phyloP scores from a whole-genome alignment of 2,113 vertebrate genomes.

The Benitochromis conjunctus region DNA sequence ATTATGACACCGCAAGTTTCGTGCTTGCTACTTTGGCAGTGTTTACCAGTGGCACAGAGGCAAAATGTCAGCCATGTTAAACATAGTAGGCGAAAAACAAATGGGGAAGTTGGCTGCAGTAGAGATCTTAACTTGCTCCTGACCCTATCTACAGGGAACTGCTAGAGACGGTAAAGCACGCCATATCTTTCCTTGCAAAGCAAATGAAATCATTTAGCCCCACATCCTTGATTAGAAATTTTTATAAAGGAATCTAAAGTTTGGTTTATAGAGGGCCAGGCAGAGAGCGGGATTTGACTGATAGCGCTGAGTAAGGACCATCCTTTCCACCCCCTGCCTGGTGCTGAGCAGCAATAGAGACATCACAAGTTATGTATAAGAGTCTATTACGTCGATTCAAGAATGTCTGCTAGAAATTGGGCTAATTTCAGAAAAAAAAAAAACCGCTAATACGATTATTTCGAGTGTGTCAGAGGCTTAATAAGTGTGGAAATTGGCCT shows the following conservation, averaged over 20 bases:
- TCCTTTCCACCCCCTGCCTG: slow-evolving; percentile 52
- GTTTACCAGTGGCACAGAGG: slow-evolving; percentile 71
- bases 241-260: background rate
- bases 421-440: slow-evolving; percentile 74
- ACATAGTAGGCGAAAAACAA: slow-evolving; percentile 57
- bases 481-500: slow-evolving; percentile 84
- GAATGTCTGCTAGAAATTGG: slow-evolving; percentile 66
- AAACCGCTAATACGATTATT: slow-evolving; percentile 82
- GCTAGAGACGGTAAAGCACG: slow-evolving; percentile 36
- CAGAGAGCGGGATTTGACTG: slow-evolving; percentile 42
- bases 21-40: slow-evolving; percentile 68
- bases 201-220: slow-evolving; percentile 27
- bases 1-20: slow-evolving; percentile 78
- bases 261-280: background rate
- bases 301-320: slow-evolving; percentile 19
- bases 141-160: slow-evolving; percentile 18
- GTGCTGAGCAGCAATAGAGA: slow-evolving; percentile 62
- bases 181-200: slow-evolving; percentile 22
- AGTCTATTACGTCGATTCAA: slow-evolving; percentile 55
- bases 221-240: slow-evolving; percentile 25
- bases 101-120: slow-evolving; percentile 39
- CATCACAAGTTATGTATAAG: slow-evolving; percentile 57
- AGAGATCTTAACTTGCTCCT: slow-evolving; percentile 23
- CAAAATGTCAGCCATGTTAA: slow-evolving; percentile 73
- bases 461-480: slow-evolving; percentile 81